A percentile compares a stretch with the other conserved stretches of the same genome.
Evolutionary conservation across 2,113 vertebrate genomes (phyloP).

Genomic region (Cynocephalus volans): DNA sequence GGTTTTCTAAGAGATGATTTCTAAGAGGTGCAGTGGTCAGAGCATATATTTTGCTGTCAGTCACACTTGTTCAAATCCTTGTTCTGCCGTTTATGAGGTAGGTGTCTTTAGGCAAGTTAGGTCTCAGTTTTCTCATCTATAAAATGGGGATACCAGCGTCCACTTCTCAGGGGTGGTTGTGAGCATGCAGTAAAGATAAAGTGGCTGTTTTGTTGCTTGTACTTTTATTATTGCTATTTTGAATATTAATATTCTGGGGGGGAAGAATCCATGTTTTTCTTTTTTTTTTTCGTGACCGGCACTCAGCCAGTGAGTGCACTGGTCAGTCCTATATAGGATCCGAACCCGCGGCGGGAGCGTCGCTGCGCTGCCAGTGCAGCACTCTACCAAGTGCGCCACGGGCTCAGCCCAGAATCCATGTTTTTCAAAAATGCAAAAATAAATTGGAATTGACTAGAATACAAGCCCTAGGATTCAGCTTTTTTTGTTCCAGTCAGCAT

Average conservation of each 20-base stretch:
- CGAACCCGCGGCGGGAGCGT: no score
- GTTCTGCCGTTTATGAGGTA: neutral
- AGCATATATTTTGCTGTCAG: neutral
- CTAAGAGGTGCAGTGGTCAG: neutral
- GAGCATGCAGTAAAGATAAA: neutral
- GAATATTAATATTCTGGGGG: conserved; percentile 49
- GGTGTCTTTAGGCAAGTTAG: neutral
- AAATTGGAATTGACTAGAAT: conserved; percentile 48
- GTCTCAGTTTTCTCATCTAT: neutral
- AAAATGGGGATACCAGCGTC: neutral
- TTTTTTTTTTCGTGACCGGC: no score
- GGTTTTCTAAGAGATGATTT: neutral
- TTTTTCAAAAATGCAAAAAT: conserved; percentile 59
- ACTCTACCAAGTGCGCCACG: no score
- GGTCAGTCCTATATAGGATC: no score
- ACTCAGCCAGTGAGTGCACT: no score
- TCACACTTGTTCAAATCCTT: neutral
- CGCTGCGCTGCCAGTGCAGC: no score
- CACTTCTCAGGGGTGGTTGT: neutral
- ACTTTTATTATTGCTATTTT: conserved; percentile 43
- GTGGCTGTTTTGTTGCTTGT: conserved; percentile 31
- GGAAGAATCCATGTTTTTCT: conserved; percentile 55
- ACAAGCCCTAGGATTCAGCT: conserved; percentile 41
- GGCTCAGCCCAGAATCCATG: conserved; percentile 38
- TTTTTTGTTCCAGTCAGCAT: conserved; percentile 61